Evolutionary conservation across 2,113 vertebrate species (phyloP).

Genomic region (Xiphias gladius): DNA sequence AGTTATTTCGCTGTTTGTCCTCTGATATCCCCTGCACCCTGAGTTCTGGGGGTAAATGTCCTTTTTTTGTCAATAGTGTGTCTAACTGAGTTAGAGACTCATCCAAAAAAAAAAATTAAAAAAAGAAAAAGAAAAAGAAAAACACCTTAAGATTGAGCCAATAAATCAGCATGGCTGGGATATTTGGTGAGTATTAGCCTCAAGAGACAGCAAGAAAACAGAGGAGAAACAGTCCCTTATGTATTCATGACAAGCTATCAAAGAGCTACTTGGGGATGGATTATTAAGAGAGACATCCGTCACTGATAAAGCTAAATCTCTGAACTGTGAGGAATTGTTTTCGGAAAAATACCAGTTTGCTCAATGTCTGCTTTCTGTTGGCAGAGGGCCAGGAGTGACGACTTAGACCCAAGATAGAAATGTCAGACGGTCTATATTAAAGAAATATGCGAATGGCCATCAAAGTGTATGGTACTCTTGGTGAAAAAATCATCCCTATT

Average conservation of each 20-base stretch:
- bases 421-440: slow-evolving; percentile 5
- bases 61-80: not conserved
- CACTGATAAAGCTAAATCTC: slow-evolving; percentile 56
- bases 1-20: slow-evolving; percentile 46
- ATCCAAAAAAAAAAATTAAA: not conserved
- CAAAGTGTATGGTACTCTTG: not conserved
- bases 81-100: not conserved
- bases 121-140: not conserved
- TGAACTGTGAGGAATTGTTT: slow-evolving; percentile 66
- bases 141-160: slow-evolving; percentile 25
- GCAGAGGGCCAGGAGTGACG: slow-evolving; percentile 51
- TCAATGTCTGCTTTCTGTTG: slow-evolving; percentile 59
- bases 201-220: slow-evolving; percentile 13
- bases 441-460: slow-evolving; percentile 12
- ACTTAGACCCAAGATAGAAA: slow-evolving; percentile 51
- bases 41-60: not conserved
- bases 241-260: slow-evolving; percentile 36
- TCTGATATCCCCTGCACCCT: slow-evolving; percentile 17
- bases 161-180: not conserved
- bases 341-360: slow-evolving; percentile 69
- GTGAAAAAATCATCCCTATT: not conserved
- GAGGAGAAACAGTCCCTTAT: slow-evolving; percentile 14
- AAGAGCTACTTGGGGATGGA: slow-evolving; percentile 39
- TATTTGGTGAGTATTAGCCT: slow-evolving; percentile 15
- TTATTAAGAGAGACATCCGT: slow-evolving; percentile 49